A percentile compares a stretch with the other conserved stretches of the same genome.
Conservation (phyloP, 2,113 vertebrate genomes). For the Erythrocebus patas region DNA sequence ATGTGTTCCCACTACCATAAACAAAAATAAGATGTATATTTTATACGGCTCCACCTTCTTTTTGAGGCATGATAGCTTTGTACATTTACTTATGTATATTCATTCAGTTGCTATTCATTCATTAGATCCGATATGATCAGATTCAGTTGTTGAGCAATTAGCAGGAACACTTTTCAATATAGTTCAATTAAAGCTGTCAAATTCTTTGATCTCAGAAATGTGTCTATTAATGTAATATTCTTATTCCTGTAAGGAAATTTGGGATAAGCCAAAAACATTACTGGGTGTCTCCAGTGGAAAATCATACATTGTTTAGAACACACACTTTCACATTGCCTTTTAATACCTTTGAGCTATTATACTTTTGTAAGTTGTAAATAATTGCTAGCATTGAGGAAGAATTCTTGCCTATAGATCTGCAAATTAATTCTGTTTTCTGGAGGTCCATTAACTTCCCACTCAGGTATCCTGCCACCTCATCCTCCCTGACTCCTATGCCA, state of each 20-base stretch:
- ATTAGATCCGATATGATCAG: background rate
- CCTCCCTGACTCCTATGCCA: accelerated
- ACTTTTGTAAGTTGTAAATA: background rate
- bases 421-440: background rate
- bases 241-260: background rate
- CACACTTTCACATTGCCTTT: background rate
- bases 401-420: background rate
- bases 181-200: background rate
- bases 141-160: background rate
- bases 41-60: background rate
- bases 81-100: background rate
- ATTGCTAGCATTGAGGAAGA: background rate
- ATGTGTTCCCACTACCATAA: background rate
- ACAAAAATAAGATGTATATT: background rate
- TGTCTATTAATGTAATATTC: background rate
- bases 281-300: background rate
- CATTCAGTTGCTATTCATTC: background rate
- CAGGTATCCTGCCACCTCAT: background rate
- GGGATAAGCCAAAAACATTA: background rate
- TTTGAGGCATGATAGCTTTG: background rate
- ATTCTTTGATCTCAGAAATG: background rate
- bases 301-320: too few relatives aligned
- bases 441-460: background rate
- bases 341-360: background rate
- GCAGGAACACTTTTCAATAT: background rate